Evolutionary conservation across 1,140 invertebrate species (phyloP).

Genomic region (Cydia fagiglandana): DNA sequence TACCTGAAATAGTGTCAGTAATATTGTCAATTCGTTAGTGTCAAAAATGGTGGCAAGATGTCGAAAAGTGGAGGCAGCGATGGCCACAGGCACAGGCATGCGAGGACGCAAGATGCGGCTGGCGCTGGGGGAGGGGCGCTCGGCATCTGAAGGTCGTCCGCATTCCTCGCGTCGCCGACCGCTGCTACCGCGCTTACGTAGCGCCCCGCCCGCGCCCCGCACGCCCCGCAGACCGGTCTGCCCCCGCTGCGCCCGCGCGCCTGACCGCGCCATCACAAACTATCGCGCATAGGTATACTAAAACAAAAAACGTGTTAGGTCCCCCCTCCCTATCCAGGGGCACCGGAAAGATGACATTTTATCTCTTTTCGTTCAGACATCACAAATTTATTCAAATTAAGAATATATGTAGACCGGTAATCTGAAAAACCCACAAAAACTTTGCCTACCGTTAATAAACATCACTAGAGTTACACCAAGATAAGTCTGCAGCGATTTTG

Average conservation of each 20-base stretch:
- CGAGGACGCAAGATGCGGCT: constrained; percentile 76
- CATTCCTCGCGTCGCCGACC: constrained; percentile 77
- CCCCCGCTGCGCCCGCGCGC: constrained; percentile 57
- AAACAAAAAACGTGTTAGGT: constrained; percentile 76
- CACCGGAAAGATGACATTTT: constrained; percentile 76
- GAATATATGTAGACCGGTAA: constrained; percentile 29
- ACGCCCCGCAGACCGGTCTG: constrained; percentile 59
- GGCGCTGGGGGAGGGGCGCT: constrained; percentile 71
- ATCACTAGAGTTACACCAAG: too few relatives aligned
- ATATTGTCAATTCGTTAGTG: constrained; percentile 64
- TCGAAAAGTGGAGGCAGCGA: constrained; percentile 74
- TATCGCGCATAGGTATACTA: constrained; percentile 77
- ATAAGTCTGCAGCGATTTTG: too few relatives aligned
- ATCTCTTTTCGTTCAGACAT: neutral
- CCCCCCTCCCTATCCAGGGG: constrained; percentile 70
- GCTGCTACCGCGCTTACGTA: constrained; percentile 78
- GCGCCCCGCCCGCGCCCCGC: constrained; percentile 55
- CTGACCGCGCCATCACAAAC: constrained; percentile 69
- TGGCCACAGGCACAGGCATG: constrained; percentile 65
- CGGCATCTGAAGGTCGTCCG: constrained; percentile 78
- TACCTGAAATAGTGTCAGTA: constrained; percentile 51
- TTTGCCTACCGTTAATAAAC: too few relatives aligned
- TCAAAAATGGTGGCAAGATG: constrained; percentile 72
- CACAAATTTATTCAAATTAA: constrained; percentile 38
- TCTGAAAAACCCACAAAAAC: neutral